Evolutionary conservation across 92 coral and sea anemone genomes (phyloP).

Genomic region (Porites rus): DNA sequence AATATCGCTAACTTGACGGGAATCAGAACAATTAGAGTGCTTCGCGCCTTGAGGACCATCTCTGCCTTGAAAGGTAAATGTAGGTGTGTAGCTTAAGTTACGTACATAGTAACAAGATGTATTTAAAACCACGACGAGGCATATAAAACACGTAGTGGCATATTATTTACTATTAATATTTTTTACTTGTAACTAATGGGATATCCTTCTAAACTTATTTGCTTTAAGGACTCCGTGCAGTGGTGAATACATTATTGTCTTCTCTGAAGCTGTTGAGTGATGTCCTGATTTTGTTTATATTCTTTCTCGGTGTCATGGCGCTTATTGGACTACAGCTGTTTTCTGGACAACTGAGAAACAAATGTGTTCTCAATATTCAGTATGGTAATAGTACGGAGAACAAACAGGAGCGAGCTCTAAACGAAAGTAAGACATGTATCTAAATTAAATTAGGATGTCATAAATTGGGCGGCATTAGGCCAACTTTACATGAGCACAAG

Average conservation of each 20-base stretch:
- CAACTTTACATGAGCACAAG: no score
- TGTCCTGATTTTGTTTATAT: constrained; percentile 81
- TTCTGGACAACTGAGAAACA: constrained; percentile 79
- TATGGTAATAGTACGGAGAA: not conserved
- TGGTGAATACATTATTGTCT: constrained; percentile 83
- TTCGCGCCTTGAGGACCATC: constrained; percentile 92
- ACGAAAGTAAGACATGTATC: constrained; percentile 20
- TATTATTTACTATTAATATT: no score
- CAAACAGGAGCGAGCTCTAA: constrained; percentile 8
- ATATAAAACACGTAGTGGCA: no score
- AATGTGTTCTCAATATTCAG: constrained; percentile 59
- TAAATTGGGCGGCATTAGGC: no score
- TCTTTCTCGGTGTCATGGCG: constrained; percentile 86
- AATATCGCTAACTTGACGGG: constrained; percentile 91
- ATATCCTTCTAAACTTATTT: no score
- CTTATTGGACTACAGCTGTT: constrained; percentile 87
- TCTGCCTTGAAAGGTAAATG: constrained; percentile 85
- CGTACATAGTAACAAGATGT: no score
- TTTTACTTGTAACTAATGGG: no score
- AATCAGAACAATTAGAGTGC: constrained; percentile 90
- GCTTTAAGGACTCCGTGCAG: constrained; percentile 72
- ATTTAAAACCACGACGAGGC: no score
- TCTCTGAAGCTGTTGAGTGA: constrained; percentile 85
- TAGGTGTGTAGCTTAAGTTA: not conserved
- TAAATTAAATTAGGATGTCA: no score